phyloP scores from a whole-genome alignment of 2,113 vertebrate genomes.

The Gymnorhina tibicen region DNA sequence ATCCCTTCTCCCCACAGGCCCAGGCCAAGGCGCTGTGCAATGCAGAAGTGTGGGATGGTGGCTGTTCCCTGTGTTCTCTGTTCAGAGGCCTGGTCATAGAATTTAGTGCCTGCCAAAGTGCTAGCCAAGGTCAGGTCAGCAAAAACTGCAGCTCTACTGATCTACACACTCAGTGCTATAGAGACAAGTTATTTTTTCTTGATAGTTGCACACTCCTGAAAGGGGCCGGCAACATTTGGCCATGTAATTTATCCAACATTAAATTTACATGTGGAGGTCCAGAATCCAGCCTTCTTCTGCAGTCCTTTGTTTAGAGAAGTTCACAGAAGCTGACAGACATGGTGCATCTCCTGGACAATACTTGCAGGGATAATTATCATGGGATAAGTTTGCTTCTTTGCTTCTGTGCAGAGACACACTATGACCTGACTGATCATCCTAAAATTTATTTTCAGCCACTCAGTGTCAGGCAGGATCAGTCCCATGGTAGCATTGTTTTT shows the following conservation, averaged over 20 bases:
- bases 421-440: background rate
- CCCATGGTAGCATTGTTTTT: background rate
- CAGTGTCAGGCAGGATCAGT: background rate
- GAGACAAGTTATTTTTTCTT: background rate
- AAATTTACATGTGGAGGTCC: background rate
- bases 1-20: background rate
- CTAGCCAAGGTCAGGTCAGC: background rate
- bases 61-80: background rate
- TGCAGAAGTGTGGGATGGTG: fast-evolving
- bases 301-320: background rate
- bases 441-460: background rate
- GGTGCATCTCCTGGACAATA: background rate
- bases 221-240: background rate
- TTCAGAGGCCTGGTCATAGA: background rate
- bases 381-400: background rate
- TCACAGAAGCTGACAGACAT: background rate
- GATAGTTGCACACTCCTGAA: background rate
- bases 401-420: background rate
- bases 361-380: background rate
- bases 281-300: background rate
- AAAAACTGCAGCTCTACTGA: background rate
- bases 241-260: background rate
- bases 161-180: fast-evolving
- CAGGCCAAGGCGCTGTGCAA: fast-evolving
- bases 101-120: background rate